Conservation (phyloP, 2,113 vertebrate genomes). For the Blennius ocellaris region DNA sequence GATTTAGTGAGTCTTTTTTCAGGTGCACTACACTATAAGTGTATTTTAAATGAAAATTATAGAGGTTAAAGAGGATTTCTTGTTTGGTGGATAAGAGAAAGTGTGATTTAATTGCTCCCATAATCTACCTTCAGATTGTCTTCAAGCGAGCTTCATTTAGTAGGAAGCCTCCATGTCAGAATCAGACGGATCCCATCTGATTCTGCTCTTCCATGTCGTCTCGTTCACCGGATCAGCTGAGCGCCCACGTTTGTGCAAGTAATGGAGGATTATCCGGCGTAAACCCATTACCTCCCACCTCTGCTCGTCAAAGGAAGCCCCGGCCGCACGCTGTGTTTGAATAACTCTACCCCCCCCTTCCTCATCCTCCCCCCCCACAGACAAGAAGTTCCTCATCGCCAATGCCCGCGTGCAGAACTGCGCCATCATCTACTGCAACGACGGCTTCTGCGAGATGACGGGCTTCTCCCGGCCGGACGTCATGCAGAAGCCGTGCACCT, state of each 20-base stretch:
- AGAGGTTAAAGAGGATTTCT: no score
- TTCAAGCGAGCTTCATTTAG: not conserved
- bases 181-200: not conserved
- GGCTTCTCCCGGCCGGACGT: conserved; percentile 96
- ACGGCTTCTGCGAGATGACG: conserved; percentile 97
- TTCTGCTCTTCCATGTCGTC: not conserved
- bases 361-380: conserved; percentile 78
- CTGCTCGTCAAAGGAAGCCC: not conserved
- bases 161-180: no score
- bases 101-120: conserved; percentile 26
- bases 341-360: conserved; percentile 34
- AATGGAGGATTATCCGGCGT: conserved; percentile 26
- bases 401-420: conserved; percentile 96
- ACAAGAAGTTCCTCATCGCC: conserved; percentile 98
- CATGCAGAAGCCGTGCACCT: conserved; percentile 96
- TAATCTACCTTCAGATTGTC: not conserved
- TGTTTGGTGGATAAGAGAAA: conserved; percentile 5
- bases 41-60: no score
- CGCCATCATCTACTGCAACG: conserved; percentile 98
- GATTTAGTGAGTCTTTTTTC: no score
- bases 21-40: no score
- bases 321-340: not conserved
- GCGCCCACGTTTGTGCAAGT: not conserved
- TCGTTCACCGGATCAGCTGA: not conserved
- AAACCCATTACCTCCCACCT: conserved; percentile 4